Evolutionary conservation across 2,797 vertebrate genomes (phyloP).

Genomic region (Dendrocincla tyrannina): DNA sequence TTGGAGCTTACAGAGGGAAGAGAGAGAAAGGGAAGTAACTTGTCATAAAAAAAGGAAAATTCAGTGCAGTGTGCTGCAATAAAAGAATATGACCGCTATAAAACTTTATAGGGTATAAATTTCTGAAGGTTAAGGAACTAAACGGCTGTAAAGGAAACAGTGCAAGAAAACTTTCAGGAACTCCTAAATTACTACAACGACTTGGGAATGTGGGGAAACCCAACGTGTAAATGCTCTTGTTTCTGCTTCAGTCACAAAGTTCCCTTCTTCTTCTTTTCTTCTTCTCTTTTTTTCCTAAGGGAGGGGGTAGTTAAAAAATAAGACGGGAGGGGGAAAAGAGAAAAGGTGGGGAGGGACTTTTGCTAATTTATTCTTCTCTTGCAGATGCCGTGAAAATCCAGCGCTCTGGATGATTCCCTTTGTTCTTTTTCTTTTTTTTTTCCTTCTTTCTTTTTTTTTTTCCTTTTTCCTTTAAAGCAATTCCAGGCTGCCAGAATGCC

Average conservation of each 20-base stretch:
- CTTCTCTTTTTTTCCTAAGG: not conserved
- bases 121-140: constrained; percentile 99
- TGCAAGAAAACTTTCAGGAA: constrained; percentile 81
- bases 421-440: constrained; percentile 76
- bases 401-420: constrained; percentile 75
- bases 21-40: constrained; percentile 81
- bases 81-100: constrained; percentile 99
- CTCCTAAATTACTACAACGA: constrained; percentile 74
- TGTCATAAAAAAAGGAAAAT: constrained; percentile 88
- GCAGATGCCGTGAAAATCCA: constrained; percentile 71
- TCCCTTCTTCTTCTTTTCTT: not conserved
- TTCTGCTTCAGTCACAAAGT: not conserved
- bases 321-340: not conserved
- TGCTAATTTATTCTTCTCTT: constrained; percentile 55
- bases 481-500: constrained; percentile 72
- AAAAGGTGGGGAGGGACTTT: not conserved
- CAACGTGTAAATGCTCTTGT: not conserved
- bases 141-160: constrained; percentile 98
- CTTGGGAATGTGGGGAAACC: constrained; percentile 35
- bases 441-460: constrained; percentile 64
- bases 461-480: constrained; percentile 36
- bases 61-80: constrained; percentile 88
- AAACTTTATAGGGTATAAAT: constrained; percentile 99
- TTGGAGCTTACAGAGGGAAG: constrained; percentile 63
- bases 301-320: not conserved